Base-by-base conservation (phyloP, 2,888 invertebrate species). In the Acleris emargana region DNA sequence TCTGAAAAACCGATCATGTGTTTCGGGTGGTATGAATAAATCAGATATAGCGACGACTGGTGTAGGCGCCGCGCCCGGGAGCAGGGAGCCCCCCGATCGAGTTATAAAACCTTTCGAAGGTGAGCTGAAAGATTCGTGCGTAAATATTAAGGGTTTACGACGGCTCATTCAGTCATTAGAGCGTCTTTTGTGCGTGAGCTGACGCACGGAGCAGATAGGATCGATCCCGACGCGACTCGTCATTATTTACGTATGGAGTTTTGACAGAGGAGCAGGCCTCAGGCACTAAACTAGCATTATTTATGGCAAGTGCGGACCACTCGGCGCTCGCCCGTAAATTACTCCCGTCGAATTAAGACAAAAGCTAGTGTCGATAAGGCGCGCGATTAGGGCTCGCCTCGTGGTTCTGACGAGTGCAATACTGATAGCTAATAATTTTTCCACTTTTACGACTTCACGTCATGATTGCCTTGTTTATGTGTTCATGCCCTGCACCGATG, bases 21-120 rank as follows among this genome's bases (percentile, higher is more conserved):
- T 85, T 86, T 86, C 82, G 88, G 90, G 88, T 86, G 88, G 86
- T 89, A 87, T 89, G 88, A 91, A 91, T 91, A 90, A 91, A 91
- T 91, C 87, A 91, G 89, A 87, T 87, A 85, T 84, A 85, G 84
- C 78, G 77, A 82, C 78, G 84, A 80, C 79, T 80, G 83, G 84
- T 81, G 84, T 84, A 86, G 86, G 88, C 86, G 86, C 85, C 78
- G 78, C 86, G 86, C 85, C 86, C 78, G 78, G 86, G 84, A 84
- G 75, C 75, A 82, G 83, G 74, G 83, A 83, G 74, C 75, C 61
- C 80, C 80, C 83, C 82, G 77, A 71, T 76, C 84, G 78, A 83
- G 87, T 85, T 89, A 88, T 89, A 87, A 90, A 89, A 88, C 86
- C 86, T 87, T 87, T 85, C 83, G 87, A 88, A 87, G 86, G 86